These are phyloP conservation scores for Oenanthe melanoleuca DNA, from an alignment of 2,113 vertebrate genomes.

Conservation along the genomic window DNA sequence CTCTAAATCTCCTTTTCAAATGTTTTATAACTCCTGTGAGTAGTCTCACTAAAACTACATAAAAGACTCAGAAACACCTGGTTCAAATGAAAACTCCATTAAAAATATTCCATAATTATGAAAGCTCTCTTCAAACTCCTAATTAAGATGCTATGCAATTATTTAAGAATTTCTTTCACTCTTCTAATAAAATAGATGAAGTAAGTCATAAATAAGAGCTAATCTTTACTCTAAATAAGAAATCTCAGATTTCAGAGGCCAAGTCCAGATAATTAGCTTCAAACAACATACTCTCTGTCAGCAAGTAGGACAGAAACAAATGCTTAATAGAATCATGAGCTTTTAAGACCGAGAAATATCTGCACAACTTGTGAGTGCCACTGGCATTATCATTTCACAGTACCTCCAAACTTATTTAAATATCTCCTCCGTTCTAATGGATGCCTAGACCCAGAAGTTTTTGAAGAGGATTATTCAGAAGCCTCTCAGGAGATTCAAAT, in stretches of 20 bases:
- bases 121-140: background rate
- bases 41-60: background rate
- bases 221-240: background rate
- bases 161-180: background rate
- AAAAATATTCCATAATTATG: background rate
- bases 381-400: background rate
- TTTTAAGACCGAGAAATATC: background rate
- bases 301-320: background rate
- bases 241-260: background rate
- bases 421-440: background rate
- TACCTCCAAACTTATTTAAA: background rate
- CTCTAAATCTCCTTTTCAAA: background rate
- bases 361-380: fast-evolving
- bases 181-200: background rate
- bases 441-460: background rate
- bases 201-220: background rate
- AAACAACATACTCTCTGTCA: background rate
- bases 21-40: background rate
- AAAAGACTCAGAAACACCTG: background rate
- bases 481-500: background rate
- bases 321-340: background rate
- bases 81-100: background rate
- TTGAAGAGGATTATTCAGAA: background rate
- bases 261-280: background rate
- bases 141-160: background rate